A percentile compares a stretch with the other conserved stretches of the same genome.
Conservation (phyloP, 2,797 vertebrate species). For the Tangara arthus region DNA sequence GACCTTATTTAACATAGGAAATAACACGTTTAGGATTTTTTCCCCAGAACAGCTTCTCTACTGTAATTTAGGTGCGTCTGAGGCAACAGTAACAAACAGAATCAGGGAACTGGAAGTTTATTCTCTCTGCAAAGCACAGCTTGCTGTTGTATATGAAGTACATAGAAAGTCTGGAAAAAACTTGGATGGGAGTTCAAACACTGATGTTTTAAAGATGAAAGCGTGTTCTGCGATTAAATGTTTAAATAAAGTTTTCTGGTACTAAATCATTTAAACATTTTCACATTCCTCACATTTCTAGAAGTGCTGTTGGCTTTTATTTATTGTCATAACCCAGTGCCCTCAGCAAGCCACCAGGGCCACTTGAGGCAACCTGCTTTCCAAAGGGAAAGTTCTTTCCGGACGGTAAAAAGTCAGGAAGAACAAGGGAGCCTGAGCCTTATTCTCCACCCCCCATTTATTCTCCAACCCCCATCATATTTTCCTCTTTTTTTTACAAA, state of each 20-base stretch:
- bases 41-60: not conserved
- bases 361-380: conserved; percentile 77
- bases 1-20: not conserved
- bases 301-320: conserved; percentile 82
- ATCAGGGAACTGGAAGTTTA: not conserved
- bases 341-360: conserved; percentile 79
- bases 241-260: conserved; percentile 73
- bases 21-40: not conserved
- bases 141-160: conserved; percentile 7
- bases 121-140: not conserved
- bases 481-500: conserved; percentile 32
- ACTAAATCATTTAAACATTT: conserved; percentile 85
- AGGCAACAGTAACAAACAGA: not conserved
- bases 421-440: not conserved
- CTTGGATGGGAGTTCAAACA: conserved; percentile 67
- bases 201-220: conserved; percentile 68
- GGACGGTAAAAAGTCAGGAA: conserved; percentile 23
- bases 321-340: conserved; percentile 89
- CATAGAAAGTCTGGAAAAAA: conserved; percentile 6
- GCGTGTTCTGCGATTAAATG: conserved; percentile 60
- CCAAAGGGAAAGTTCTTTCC: conserved; percentile 42
- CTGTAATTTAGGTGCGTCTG: not conserved
- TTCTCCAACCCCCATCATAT: conserved; percentile 24
- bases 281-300: conserved; percentile 90
- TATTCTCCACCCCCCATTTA: not conserved